Evolutionary conservation across 2,113 vertebrate genomes (phyloP), one percentile per base, ranked within the genome.

Genomic region (Oreochromis tanganicae): DNA sequence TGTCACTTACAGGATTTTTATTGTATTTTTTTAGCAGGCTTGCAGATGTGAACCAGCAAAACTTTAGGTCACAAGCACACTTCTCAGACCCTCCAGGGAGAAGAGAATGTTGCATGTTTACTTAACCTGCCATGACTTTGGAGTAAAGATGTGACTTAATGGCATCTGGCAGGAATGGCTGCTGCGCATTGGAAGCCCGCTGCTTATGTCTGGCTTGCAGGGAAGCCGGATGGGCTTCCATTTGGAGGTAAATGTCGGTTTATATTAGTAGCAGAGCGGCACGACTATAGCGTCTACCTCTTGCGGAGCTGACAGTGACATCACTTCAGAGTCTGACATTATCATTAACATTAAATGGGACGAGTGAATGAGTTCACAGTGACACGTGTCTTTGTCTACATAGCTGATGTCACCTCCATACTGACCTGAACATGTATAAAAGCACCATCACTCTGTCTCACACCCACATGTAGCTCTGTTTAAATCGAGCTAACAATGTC

Each of bases 141-240:
- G 80, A 73, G 86, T 32, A 81, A 83, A 93, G 61, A 86, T 88
- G 85, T 92, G 90, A 92, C 55, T 50, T 86, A 85, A 93, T 85
- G 89, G 73, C 84, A 87, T 92, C 81, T 95, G 94, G 87, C 91
- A 93, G 89, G 86, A 87, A 85, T 63, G 89, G 85, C 88, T 87
- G 92, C 92, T 85, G 88, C 3, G 2, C 84, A 46, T 79, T 71
- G 81, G 87, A 80, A 84, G 83, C 89, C 89, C 24, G 24, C 85
- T 89, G 92, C 81, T 86, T 54, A 81, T 27, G 81, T 86, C 71
- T 55, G 83, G 83, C 71, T 82, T 87, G 81, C 75, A 32, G 85
- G 46, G 73, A 82, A 84, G 75, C 61, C 36, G 46, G 81, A 83
- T 46, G 80, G 75, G 87, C 83, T 34, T 84, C 73, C 50, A 29